phyloP scores from a whole-genome alignment of 2,797 vertebrate genomes.

The Amniataba percoides region DNA sequence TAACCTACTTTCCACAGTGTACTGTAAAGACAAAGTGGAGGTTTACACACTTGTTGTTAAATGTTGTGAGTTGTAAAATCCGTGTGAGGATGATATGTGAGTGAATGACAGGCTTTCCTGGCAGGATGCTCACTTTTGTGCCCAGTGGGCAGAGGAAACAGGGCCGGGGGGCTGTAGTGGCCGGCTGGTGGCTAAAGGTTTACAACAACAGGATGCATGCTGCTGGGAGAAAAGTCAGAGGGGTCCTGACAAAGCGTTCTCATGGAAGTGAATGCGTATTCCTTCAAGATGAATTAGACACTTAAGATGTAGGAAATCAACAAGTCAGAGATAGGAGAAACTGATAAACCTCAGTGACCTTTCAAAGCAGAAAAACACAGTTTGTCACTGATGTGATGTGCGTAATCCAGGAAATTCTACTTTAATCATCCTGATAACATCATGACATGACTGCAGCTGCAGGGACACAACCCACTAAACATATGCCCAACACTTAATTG shows the following conservation, averaged over 20 bases:
- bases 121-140: constrained; percentile 81
- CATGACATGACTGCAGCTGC: constrained; percentile 15
- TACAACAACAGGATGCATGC: constrained; percentile 84
- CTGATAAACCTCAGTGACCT: constrained; percentile 30
- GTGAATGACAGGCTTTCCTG: constrained; percentile 77
- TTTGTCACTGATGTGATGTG: constrained; percentile 3
- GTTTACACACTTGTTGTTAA: constrained; percentile 23
- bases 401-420: neutral
- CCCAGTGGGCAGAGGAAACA: constrained; percentile 75
- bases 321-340: neutral
- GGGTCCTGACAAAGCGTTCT: constrained; percentile 34
- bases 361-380: constrained; percentile 29
- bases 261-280: constrained; percentile 40
- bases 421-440: constrained; percentile 26
- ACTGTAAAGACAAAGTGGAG: neutral
- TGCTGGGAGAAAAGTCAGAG: constrained; percentile 63
- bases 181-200: constrained; percentile 36
- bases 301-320: constrained; percentile 46
- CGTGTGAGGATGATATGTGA: constrained; percentile 64
- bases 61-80: constrained; percentile 14
- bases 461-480: neutral
- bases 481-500: constrained; percentile 2
- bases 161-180: constrained; percentile 38
- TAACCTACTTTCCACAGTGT: neutral
- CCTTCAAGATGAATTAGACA: constrained; percentile 50